Evolutionary conservation across 2,888 invertebrate genomes (phyloP).

Genomic region (Drosophila imparisetae): DNA sequence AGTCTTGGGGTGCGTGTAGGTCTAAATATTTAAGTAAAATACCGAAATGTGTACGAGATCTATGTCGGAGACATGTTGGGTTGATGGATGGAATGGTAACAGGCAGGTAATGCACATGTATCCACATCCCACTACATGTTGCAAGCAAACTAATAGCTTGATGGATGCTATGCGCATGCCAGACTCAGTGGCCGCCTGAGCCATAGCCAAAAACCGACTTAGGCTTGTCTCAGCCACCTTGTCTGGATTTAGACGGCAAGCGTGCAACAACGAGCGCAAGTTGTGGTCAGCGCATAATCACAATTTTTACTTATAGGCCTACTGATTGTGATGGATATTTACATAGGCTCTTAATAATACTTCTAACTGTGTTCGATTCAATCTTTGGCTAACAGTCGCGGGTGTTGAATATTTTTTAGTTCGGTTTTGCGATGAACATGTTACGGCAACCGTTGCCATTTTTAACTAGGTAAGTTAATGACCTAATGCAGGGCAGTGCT

Average conservation of each 20-base stretch:
- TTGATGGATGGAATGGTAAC: conserved; percentile 16
- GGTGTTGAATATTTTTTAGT: background rate
- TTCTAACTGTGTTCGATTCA: conserved; percentile 2
- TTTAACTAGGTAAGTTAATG: conserved; percentile 51
- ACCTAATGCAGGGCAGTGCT: conserved; percentile 17
- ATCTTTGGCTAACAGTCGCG: background rate
- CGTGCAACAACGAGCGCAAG: conserved; percentile 47
- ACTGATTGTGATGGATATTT: conserved; percentile 31
- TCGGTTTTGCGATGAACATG: conserved; percentile 26
- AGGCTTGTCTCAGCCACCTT: conserved; percentile 59
- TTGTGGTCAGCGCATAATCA: conserved; percentile 6
- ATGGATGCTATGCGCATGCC: conserved; percentile 65
- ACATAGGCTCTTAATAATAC: conserved; percentile 13
- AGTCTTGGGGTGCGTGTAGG: background rate
- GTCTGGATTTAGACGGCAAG: conserved; percentile 52
- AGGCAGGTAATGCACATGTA: conserved; percentile 19
- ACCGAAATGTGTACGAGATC: conserved; percentile 11
- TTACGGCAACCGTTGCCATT: conserved; percentile 25
- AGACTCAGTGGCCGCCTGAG: conserved; percentile 48
- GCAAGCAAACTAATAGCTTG: conserved; percentile 32
- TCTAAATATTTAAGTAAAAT: conserved; percentile 2
- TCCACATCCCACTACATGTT: conserved; percentile 18
- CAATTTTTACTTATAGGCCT: no score
- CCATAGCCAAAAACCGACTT: conserved; percentile 43
- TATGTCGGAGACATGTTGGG: conserved; percentile 8